Base-by-base conservation (phyloP, 2,888 invertebrate species). In the Mamestra brassicae region DNA sequence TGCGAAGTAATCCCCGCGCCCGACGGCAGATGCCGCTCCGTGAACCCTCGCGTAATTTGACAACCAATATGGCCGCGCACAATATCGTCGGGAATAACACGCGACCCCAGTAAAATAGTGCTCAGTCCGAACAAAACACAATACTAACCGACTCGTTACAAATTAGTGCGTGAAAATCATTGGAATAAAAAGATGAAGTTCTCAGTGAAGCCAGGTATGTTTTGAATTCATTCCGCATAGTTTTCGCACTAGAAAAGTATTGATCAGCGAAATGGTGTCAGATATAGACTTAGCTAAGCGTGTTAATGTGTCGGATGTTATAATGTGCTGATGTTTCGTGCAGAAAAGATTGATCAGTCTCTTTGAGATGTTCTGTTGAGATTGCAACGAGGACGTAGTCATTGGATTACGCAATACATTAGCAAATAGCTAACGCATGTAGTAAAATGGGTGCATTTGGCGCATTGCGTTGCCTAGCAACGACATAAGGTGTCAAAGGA, bases 391-490 rank as follows among this genome's bases (percentile, higher is more conserved):
- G 75, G 47, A 71, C 72, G 63, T 65, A 61, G 45, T 77, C 65
- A 55, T 52, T 61, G 74, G 70, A 83, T 88, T 89, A 88, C 85
- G 87, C 85, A 89, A 89, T 86, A 81, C 76, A 71, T 82, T 47
- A 78, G 80, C 66, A 85, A 84, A 86, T 82, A 84, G 74, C 81
- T 84, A 87, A 85, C 84, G 88, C 82, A 86, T 86, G 83, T 86
- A 72, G 78, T 76, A 84, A 87, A 89, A 90, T 89, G 90, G 90
- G 90, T 93, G 94, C 94, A 91, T 91, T 92, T 93, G 90, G 91
- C 93, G 95, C 94, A 94, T 90, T 92, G 89, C 89, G 95, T 95
- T 95, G 93, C 95, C 87, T 90, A 92, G 96, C 94, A 95, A 95
- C 95, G 85, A 67, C 78, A 77, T 84, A 68, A 72, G 74, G 73